Base-by-base conservation (phyloP, 2,888 invertebrate species). In the Herminia tarsipennalis region DNA sequence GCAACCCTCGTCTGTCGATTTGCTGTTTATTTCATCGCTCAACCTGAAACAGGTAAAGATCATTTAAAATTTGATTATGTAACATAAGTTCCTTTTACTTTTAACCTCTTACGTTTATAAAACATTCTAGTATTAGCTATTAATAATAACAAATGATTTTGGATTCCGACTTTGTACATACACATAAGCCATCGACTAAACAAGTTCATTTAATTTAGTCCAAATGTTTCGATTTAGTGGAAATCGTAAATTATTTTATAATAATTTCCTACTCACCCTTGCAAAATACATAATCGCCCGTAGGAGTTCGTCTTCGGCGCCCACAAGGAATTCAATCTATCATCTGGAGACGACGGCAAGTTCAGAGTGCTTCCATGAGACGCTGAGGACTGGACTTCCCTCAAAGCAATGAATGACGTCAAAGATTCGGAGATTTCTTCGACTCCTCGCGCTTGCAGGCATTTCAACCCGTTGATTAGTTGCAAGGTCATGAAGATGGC, bases 401-500 rank as follows among this genome's bases (percentile, higher is more conserved):
- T 94, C 59, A 95, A 92, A 3, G 96, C 92, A 5, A 96, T 93
- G 62, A 97, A 95, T 56, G 95, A 95, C 20, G 94, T 94, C 45
- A 96, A 81, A 53, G 94, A 93, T 32, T 94, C 91, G 0, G 95
- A 93, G 21, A 96, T 92, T 66, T 97, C 96, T 73, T 97, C 97
- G 14, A 96, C 94, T 1, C 96, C 97, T 59, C 96, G 94, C 0
- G 96, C 95, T 80, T 97, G 97, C 14, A 97, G 88, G 71, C 94
- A 95, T 78, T 97, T 97, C 59, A 97, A 85, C 0, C 95, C 96
- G 61, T 96, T 96, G 16, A 97, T 95, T 48, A 97, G 87, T 71
- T 97, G 97, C 39, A 97, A 89, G 88, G 96, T 93, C 57, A 96
- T 93, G 76, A 97, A 96, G 53, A 94, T 94, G 27, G 95, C 94